Base-by-base conservation (phyloP, 2,797 vertebrate genomes). In the Geotrypetes seraphini region DNA sequence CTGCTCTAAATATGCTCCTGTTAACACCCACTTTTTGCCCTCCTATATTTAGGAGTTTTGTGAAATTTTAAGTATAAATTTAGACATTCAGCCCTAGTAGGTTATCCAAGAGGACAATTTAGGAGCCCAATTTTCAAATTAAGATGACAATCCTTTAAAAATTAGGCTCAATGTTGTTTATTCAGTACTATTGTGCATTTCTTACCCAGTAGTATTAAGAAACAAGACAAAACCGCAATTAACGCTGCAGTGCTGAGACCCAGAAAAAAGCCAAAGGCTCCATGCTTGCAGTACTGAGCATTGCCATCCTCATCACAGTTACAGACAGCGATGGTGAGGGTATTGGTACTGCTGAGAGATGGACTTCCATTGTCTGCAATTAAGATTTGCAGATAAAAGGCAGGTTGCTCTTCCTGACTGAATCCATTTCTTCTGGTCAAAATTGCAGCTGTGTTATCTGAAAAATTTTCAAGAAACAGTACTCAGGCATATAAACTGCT, bases 361-460 rank as follows among this genome's bases (percentile, higher is more conserved):
- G 92, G 91, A 2, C 51, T 69, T 36, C 92, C 95, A 2, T 87
- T 89, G 69, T 99, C 96, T 1, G 50, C 48, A 62, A 96, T 84
- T 53, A 96, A 62, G 31, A 98, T 71, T 2, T 84, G 73, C 23
- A 98, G 57, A 12, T 85, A 74, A 62, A 88, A 90, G 29, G 64
- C 65, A 26, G 75, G 60, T 8, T 81, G 83, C 11, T 93, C 87
- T 45, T 75, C 60, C 20, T 69, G 85, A 14, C 57, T 87, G 35
- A 90, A 98, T 4, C 77, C 81, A 31, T 71, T 86, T 70, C 82
- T 81, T 22, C 72, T 79, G 4, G 89, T 87, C 51, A 92, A 62
- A 45, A 98, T 76, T 30, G 76, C 63, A 11, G 91, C 96, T n/a
- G 91, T 96, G 41, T 96, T 96, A 78, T 98, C 96, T 99, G 4